phyloP scores from a whole-genome alignment of 2,113 vertebrate species.

The Sander lucioperca region DNA sequence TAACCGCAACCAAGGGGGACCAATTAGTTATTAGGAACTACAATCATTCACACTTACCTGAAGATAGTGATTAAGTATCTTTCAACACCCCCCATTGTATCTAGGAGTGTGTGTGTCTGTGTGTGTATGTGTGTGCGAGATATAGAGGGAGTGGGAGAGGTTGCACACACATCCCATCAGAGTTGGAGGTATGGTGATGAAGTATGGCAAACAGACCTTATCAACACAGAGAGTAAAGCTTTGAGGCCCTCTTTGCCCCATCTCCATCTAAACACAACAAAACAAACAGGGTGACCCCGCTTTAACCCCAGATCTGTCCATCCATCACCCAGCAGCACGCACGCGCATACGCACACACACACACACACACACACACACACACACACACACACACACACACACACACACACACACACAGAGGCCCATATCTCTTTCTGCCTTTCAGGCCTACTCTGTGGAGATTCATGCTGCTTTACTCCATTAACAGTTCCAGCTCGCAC shows the following conservation, averaged over 20 bases:
- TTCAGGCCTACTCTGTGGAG: slow-evolving; percentile 63
- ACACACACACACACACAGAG: slow-evolving; percentile 34
- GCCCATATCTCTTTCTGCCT: slow-evolving; percentile 60
- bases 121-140: slow-evolving; percentile 32
- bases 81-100: slow-evolving; percentile 42
- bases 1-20: slow-evolving; percentile 60
- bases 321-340: slow-evolving; percentile 75
- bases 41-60: slow-evolving; percentile 66
- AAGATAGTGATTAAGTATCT: slow-evolving; percentile 65
- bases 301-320: slow-evolving; percentile 76
- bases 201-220: slow-evolving; percentile 77
- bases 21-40: slow-evolving; percentile 66
- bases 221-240: slow-evolving; percentile 72
- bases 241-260: slow-evolving; percentile 48
- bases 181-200: slow-evolving; percentile 77
- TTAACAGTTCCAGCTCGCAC: slow-evolving; percentile 56
- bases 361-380: slow-evolving; percentile 8
- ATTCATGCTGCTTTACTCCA: slow-evolving; percentile 69
- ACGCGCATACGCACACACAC: slow-evolving; percentile 28
- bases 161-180: slow-evolving; percentile 53
- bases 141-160: slow-evolving; percentile 29
- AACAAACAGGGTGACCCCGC: slow-evolving; percentile 78
- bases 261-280: slow-evolving; percentile 74
- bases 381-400: slow-evolving; percentile 36
- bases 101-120: slow-evolving; percentile 9